A percentile compares a stretch with the other conserved stretches of the same genome.
phyloP scores from a whole-genome alignment of 2,113 vertebrate genomes.

The Oryzias javanicus region DNA sequence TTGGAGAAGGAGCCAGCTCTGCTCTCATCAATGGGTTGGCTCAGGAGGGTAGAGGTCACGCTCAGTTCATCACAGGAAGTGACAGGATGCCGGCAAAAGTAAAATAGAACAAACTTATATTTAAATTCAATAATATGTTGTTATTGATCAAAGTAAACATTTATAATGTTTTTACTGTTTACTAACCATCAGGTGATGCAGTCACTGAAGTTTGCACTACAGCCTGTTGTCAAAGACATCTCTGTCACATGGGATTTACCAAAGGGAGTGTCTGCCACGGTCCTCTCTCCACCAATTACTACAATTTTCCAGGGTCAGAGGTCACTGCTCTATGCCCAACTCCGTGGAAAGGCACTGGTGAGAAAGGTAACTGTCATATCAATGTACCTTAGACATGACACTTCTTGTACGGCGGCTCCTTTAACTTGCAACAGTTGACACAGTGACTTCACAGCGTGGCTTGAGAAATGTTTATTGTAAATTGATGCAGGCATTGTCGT shows the following conservation, averaged over 20 bases:
- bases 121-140: background rate
- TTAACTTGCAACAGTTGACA: background rate
- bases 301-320: conserved; percentile 72
- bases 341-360: conserved; percentile 64
- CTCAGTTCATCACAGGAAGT: conserved; percentile 81
- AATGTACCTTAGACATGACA: background rate
- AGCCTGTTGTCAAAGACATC: conserved; percentile 65
- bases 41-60: conserved; percentile 71
- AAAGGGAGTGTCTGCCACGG: conserved; percentile 53
- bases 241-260: conserved; percentile 68
- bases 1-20: conserved; percentile 21
- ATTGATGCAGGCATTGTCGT: background rate
- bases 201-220: conserved; percentile 69
- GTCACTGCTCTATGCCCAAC: conserved; percentile 70
- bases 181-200: conserved; percentile 59
- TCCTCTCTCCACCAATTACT: conserved; percentile 65
- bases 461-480: background rate
- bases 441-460: background rate
- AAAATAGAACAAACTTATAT: conserved; percentile 13
- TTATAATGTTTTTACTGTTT: background rate
- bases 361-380: background rate
- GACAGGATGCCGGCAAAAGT: conserved; percentile 86
- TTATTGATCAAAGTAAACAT: background rate
- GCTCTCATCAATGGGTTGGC: conserved; percentile 52
- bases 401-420: background rate